Evolutionary conservation across 1,140 invertebrate genomes (phyloP), one percentile per base, ranked within the genome.

Genomic region (Zaprionus vittiger): DNA sequence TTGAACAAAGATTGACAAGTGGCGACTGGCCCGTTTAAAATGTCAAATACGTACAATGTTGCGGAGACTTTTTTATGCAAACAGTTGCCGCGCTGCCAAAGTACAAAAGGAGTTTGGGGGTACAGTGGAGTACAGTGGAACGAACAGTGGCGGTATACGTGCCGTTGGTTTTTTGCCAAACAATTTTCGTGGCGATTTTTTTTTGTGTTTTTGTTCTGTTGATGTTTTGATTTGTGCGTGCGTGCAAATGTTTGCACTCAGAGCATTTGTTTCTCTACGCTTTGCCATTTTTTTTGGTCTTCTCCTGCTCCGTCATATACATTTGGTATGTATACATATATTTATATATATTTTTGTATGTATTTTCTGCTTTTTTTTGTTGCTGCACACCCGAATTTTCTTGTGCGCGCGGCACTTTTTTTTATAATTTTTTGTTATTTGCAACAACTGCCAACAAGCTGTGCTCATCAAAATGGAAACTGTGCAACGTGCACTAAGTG

Each of bases 1-100:
- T 84, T 87, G 83, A 84, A 87, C 84, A 87, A 87, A 89, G 85
- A 89, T 89, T 90, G 85, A 90, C 85, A 90, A 90, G 85, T 90
- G 85, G 79, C 86, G 79, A 90, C 85, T 90, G 85, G 73, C 67
- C 85, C 85, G 85, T 85, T 90, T 90, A 90, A 91, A 90, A 90
- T 90, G 85, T 90, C 85, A 90, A 90, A 90, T 90, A 85, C 85
- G 85, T 70, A 91, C 80, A 87, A 72, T 81, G 84, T 89, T 84
- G 81, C 85, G 65, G 81, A 81, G 85, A 84, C 81, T 87, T 87
- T 84, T 79, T 11, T 78, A 89, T 84, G 84, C 70, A 83, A 86
- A 86, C 73, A 79, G n/a, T 47, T 20, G n/a, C 41, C 41, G 41
- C 41, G 41, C n/a, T 17, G n/a, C 41, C 41, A 47, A 47, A 47